Evolutionary conservation across 1,140 invertebrate species (phyloP).

Genomic region (Mycetomoellerius zeteki): DNA sequence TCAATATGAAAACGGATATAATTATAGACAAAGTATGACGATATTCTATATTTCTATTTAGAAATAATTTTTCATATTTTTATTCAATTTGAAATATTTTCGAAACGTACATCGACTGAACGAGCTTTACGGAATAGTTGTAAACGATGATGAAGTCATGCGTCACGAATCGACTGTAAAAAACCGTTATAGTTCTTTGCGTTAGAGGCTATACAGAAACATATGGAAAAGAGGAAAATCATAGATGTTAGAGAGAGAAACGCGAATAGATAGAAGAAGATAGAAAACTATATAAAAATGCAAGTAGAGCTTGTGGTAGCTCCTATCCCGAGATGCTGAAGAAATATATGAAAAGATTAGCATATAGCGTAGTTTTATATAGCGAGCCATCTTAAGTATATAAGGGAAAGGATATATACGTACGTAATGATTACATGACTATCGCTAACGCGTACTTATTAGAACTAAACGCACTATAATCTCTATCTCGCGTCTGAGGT

Average conservation of each 20-base stretch:
- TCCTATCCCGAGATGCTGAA: slow-evolving; percentile 58
- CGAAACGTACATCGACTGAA: neutral
- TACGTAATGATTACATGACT: slow-evolving; percentile 79
- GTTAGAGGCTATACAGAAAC: slow-evolving; percentile 57
- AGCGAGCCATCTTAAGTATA: slow-evolving; percentile 82
- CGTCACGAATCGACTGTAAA: slow-evolving; percentile 69
- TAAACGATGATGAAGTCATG: too few species aligned
- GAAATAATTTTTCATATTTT: neutral
- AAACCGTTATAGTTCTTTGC: slow-evolving; percentile 45
- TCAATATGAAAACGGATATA: neutral
- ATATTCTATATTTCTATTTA: neutral
- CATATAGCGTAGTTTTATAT: slow-evolving; percentile 85
- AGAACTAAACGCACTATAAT: slow-evolving; percentile 70
- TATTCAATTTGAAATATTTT: neutral
- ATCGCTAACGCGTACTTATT: slow-evolving; percentile 75
- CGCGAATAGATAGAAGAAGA: neutral
- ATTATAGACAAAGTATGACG: neutral
- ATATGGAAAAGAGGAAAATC: slow-evolving; percentile 27
- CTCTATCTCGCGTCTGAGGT: slow-evolving; percentile 27
- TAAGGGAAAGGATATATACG: slow-evolving; percentile 79
- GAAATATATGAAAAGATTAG: slow-evolving; percentile 74
- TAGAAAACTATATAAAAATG: slow-evolving; percentile 2
- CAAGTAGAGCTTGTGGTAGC: slow-evolving; percentile 35
- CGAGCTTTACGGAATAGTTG: neutral
- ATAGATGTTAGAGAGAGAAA: slow-evolving; percentile 40